phyloP scores from a whole-genome alignment of 2,888 invertebrate genomes.

The Sarcophaga subvicina region DNA sequence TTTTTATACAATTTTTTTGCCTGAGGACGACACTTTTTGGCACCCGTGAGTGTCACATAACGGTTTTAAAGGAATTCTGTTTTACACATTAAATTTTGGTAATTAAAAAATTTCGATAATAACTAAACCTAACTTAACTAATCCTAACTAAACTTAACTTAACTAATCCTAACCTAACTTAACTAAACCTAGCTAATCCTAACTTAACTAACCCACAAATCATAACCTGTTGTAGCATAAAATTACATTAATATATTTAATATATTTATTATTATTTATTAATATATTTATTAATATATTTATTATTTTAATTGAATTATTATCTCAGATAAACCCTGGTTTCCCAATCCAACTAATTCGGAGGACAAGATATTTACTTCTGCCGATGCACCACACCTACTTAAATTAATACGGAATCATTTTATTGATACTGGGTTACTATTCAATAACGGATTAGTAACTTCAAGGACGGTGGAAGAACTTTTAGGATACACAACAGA shows the following conservation, averaged over 20 bases:
- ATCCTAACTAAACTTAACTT: background rate
- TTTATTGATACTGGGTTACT: conserved; percentile 63
- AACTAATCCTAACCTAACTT: conserved; percentile 1
- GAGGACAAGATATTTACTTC: conserved; percentile 53
- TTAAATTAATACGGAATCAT: conserved; percentile 67
- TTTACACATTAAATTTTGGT: no score
- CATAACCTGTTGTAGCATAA: background rate
- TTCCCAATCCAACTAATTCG: conserved; percentile 57
- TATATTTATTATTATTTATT: no score
- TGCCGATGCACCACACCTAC: conserved; percentile 57
- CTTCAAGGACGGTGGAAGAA: conserved; percentile 15
- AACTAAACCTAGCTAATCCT: background rate
- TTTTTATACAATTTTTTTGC: no score
- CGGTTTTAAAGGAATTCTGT: no score
- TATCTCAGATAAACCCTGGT: conserved; percentile 60
- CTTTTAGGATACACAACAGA: conserved; percentile 13
- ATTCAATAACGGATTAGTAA: conserved; percentile 41
- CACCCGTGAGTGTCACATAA: no score
- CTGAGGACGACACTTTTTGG: no score
- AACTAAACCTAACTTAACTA: conserved; percentile 1
- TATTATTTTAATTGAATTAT: background rate
- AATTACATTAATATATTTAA: background rate
- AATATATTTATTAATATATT: no score
- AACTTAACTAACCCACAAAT: background rate
- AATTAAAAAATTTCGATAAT: background rate